A percentile compares a stretch with the other conserved stretches of the same genome.
These are phyloP conservation scores for Macrosteles quadrilineatus DNA, from an alignment of 1,140 invertebrate species.

Conservation along the genomic window DNA sequence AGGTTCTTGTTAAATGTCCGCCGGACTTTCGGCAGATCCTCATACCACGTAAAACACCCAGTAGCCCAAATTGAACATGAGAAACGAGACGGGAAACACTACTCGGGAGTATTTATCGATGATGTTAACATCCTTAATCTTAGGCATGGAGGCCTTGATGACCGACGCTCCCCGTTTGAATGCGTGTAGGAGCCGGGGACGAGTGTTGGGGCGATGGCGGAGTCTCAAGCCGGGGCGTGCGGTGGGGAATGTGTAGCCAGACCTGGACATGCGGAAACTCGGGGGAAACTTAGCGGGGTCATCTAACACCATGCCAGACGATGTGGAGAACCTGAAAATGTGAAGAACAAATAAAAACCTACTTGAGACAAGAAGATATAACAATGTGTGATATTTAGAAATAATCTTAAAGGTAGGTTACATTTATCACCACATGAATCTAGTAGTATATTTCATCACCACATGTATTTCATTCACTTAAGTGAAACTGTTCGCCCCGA, in stretches of 20 bases:
- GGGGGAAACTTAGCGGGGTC: conserved; percentile 73
- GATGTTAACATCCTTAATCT: conserved; percentile 95
- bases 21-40: neutral
- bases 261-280: conserved; percentile 72
- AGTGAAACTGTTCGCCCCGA: no score
- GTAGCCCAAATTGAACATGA: conserved; percentile 91
- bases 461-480: no score
- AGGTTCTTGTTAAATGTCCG: neutral
- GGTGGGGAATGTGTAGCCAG: conserved; percentile 49
- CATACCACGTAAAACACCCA: conserved; percentile 86
- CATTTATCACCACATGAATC: no score
- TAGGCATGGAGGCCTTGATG: conserved; percentile 81
- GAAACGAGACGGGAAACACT: conserved; percentile 91
- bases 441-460: no score
- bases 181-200: conserved; percentile 74
- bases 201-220: conserved; percentile 46
- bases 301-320: conserved; percentile 46
- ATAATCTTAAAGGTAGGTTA: no score
- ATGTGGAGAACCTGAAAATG: conserved; percentile 41
- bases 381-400: conserved; percentile 38
- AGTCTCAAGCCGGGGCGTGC: conserved; percentile 33
- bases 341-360: conserved; percentile 4
- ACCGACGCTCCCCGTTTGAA: conserved; percentile 75
- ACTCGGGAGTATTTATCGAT: conserved; percentile 96
- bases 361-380: conserved; percentile 19